Percentiles rank a stretch among this genome's conserved stretches.
phyloP scores from a whole-genome alignment of 2,797 vertebrate species.

The Falco cherrug region DNA sequence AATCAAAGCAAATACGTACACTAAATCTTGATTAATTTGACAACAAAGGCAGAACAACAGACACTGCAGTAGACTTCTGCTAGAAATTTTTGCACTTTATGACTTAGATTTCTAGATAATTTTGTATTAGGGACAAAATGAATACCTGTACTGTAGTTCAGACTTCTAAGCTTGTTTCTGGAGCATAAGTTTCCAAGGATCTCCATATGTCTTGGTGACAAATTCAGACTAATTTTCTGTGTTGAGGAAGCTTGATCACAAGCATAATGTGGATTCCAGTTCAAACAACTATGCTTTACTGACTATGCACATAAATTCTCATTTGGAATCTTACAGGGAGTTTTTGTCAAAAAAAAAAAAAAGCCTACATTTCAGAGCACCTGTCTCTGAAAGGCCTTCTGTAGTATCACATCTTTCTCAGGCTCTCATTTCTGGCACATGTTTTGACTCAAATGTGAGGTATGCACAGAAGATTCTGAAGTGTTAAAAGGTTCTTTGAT shows the following conservation, averaged over 20 bases:
- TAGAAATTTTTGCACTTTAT: background rate
- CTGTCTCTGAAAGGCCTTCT: background rate
- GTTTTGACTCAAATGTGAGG: background rate
- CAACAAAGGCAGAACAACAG: background rate
- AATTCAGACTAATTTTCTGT: background rate
- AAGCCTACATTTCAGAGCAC: background rate
- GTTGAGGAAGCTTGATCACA: background rate
- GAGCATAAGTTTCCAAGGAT: background rate
- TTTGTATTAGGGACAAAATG: background rate
- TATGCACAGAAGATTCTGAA: background rate
- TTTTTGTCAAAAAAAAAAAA: background rate
- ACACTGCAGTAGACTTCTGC: background rate
- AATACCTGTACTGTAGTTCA: background rate
- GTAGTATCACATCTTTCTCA: background rate
- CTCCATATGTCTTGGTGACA: background rate
- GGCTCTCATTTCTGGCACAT: background rate
- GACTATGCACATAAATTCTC: background rate
- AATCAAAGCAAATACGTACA: background rate
- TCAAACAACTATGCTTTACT: background rate
- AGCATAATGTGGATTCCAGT: background rate
- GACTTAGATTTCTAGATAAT: background rate
- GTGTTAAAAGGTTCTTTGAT: slow-evolving; percentile 5
- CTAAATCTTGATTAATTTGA: background rate
- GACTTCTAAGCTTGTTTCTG: background rate
- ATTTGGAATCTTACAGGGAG: background rate